Evolutionary conservation across 2,797 vertebrate species (phyloP).

Genomic region (Pseudomugil gertrudae): DNA sequence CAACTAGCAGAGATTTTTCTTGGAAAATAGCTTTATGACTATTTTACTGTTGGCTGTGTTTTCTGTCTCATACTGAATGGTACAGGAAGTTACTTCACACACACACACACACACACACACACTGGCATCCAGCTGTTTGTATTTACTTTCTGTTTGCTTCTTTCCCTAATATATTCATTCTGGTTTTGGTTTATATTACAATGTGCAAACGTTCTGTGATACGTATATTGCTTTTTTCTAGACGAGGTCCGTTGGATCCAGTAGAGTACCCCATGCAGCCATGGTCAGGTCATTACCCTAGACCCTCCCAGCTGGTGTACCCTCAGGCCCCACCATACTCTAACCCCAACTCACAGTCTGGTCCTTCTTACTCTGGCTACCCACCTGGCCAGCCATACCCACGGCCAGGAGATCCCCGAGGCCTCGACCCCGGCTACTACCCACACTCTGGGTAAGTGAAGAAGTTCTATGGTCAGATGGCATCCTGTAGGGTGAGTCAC

Average conservation of each 20-base stretch:
- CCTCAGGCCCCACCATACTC: conserved; percentile 83
- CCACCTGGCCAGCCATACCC: conserved; percentile 81
- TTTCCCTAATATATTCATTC: too few species aligned
- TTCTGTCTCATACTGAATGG: not conserved
- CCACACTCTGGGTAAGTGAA: conserved; percentile 70
- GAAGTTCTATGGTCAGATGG: too few species aligned
- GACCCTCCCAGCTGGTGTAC: conserved; percentile 78
- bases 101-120: not conserved
- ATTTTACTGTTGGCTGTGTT: not conserved
- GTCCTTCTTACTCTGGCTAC: conserved; percentile 66
- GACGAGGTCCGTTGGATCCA: conserved; percentile 86
- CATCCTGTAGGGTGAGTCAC: not conserved
- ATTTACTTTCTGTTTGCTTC: not conserved
- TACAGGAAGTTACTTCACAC: not conserved
- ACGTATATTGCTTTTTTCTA: conserved; percentile 73
- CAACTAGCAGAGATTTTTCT: not conserved
- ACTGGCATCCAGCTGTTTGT: not conserved
- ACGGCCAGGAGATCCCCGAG: conserved; percentile 80
- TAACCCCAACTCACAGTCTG: conserved; percentile 56
- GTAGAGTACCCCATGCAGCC: conserved; percentile 85
- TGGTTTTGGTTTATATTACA: not conserved
- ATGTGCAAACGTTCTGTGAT: conserved; percentile 22
- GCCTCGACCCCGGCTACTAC: conserved; percentile 85
- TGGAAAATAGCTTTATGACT: not conserved
- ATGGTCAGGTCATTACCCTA: conserved; percentile 78